phyloP scores from a whole-genome alignment of 2,888 invertebrate genomes.

The Vandiemenella viatica region DNA sequence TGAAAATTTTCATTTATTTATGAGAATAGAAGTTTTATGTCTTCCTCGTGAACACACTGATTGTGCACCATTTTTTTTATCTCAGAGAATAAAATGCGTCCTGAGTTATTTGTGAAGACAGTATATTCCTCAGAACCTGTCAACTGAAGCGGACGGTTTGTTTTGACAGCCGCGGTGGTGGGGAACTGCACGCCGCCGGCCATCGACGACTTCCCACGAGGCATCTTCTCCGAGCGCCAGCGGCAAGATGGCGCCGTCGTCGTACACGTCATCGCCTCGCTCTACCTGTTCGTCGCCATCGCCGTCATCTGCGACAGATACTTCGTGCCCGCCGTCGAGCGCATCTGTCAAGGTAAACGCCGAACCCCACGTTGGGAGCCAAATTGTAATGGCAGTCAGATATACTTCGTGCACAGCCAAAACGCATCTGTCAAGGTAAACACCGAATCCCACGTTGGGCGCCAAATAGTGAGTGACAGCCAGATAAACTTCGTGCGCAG shows the following conservation, averaged over 20 bases:
- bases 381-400: no score
- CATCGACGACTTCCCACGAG: constrained; percentile 44
- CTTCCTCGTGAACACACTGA: no score
- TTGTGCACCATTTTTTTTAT: no score
- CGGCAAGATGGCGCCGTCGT: constrained; percentile 41
- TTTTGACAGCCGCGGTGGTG: neutral
- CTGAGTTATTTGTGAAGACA: no score
- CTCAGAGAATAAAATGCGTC: no score
- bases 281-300: constrained; percentile 46
- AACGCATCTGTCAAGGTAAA: constrained; percentile 45
- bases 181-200: constrained; percentile 39
- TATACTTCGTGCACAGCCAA: constrained; percentile 49
- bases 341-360: constrained; percentile 41
- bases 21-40: no score
- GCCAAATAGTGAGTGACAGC: no score
- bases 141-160: no score
- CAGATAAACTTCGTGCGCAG: constrained; percentile 51
- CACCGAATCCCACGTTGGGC: no score
- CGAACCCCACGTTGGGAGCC: no score
- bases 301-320: constrained; percentile 52
- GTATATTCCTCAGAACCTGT: no score
- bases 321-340: constrained; percentile 48
- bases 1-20: no score
- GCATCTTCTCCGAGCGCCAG: constrained; percentile 38
- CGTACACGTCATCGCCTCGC: constrained; percentile 40